These are phyloP conservation scores for Coenonympha arcania DNA, from an alignment of 2,888 invertebrate species.

Conservation along the genomic window DNA sequence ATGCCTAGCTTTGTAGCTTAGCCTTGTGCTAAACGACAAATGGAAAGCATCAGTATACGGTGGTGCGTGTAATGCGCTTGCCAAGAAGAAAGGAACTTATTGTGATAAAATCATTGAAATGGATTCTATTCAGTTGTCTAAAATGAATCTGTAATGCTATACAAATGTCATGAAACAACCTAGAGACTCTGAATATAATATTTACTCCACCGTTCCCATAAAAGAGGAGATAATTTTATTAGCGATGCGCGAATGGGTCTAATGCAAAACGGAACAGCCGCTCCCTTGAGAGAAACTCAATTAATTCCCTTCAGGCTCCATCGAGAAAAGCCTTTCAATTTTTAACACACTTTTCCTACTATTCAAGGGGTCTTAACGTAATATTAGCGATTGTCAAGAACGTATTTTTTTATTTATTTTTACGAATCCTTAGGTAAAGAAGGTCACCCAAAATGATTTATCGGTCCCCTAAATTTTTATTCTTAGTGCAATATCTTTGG, in stretches of 20 bases:
- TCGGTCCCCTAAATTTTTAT: too few relatives aligned
- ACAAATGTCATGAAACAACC: background rate
- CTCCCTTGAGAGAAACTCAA: slow-evolving; percentile 70
- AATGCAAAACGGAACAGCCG: slow-evolving; percentile 65
- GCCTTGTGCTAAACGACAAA: too few relatives aligned
- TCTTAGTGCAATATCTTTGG: too few relatives aligned
- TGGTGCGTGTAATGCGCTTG: too few relatives aligned
- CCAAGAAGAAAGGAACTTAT: too few relatives aligned
- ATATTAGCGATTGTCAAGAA: background rate
- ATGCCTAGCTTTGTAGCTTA: too few relatives aligned
- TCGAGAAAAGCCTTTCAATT: slow-evolving; percentile 65
- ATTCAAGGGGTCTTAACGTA: background rate
- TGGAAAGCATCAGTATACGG: too few relatives aligned
- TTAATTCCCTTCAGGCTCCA: slow-evolving; percentile 64
- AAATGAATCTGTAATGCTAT: background rate
- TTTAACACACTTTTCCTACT: slow-evolving; percentile 51
- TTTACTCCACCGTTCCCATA: slow-evolving; percentile 17
- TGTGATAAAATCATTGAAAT: too few relatives aligned
- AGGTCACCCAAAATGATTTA: background rate
- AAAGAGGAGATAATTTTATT: slow-evolving; percentile 62
- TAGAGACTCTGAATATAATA: slow-evolving; percentile 3
- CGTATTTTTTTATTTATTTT: background rate
- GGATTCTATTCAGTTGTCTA: too few relatives aligned
- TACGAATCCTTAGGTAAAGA: background rate
- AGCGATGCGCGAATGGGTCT: slow-evolving; percentile 55